Conservation (phyloP, 2,797 vertebrate species). For the Gymnopithys bicolor region DNA sequence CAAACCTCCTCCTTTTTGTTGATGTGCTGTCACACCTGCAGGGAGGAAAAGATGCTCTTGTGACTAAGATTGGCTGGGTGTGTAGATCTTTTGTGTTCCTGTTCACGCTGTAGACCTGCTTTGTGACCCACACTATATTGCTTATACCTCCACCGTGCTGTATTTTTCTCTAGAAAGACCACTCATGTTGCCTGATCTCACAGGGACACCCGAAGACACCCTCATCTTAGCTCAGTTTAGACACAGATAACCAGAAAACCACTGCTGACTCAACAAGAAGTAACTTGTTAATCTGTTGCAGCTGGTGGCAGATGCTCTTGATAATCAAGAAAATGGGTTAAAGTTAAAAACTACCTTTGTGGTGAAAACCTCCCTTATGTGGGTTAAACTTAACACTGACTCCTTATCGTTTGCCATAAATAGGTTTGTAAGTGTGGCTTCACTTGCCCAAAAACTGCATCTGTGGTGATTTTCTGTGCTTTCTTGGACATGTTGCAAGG, state of each 20-base stretch:
- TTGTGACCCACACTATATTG: neutral
- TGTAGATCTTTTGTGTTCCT: neutral
- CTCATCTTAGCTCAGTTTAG: neutral
- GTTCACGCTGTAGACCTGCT: neutral
- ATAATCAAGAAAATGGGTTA: neutral
- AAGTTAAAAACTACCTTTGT: neutral
- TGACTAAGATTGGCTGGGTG: neutral
- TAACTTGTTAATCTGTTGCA: neutral
- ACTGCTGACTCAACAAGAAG: neutral
- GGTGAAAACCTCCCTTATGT: neutral
- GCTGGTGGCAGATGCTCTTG: neutral
- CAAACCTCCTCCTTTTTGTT: neutral
- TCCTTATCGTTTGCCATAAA: constrained; percentile 40
- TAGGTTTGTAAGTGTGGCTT: constrained; percentile 21
- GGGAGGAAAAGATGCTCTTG: neutral
- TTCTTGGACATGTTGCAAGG: neutral
- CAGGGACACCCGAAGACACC: neutral
- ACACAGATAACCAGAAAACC: neutral
- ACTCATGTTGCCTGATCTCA: neutral
- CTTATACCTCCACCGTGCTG: neutral
- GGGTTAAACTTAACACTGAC: neutral
- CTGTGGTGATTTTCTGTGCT: neutral
- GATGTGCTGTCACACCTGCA: neutral
- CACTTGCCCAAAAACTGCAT: fast-evolving
- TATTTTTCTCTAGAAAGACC: neutral